Percentiles rank a stretch among this genome's conserved stretches.
Conservation (phyloP, 2,888 invertebrate species). For the Drosophila neutralis region DNA sequence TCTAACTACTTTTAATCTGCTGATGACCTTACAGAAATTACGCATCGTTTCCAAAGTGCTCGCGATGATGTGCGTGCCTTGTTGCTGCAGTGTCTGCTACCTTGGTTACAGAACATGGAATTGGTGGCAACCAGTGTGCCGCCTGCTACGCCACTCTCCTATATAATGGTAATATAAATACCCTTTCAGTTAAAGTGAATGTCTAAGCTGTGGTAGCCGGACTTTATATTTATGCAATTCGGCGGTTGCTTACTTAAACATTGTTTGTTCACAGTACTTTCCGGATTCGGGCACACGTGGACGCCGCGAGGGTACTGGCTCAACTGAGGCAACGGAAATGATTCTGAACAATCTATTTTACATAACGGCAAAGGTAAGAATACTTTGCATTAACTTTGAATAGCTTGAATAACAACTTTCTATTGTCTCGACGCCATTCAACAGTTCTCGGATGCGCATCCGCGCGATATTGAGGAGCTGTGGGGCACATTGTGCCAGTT, state of each 20-base stretch:
- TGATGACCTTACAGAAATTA: slow-evolving; percentile 90
- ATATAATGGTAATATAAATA: slow-evolving; percentile 89
- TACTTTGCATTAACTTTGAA: slow-evolving; percentile 10
- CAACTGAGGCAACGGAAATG: slow-evolving; percentile 99
- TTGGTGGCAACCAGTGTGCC: slow-evolving; percentile 98
- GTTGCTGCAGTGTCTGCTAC: slow-evolving; percentile 95
- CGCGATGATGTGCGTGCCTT: slow-evolving; percentile 96
- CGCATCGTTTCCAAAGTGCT: slow-evolving; percentile 97
- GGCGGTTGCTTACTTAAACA: not conserved
- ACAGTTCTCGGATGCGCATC: slow-evolving; percentile 97
- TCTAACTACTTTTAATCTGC: not conserved
- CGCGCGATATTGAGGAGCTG: slow-evolving; percentile 96
- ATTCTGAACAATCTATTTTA: slow-evolving; percentile 99
- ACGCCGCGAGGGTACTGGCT: slow-evolving; percentile 97
- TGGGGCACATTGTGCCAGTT: slow-evolving; percentile 98
- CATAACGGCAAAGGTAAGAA: slow-evolving; percentile 95
- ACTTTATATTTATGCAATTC: not conserved
- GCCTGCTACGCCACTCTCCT: slow-evolving; percentile 93
- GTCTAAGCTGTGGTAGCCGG: too few relatives aligned
- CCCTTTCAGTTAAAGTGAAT: not conserved
- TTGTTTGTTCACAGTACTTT: slow-evolving; percentile 85
- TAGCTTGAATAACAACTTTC: slow-evolving; percentile 1
- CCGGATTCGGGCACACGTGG: slow-evolving; percentile 88
- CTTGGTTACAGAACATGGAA: slow-evolving; percentile 99
- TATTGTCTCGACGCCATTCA: not conserved